These are phyloP conservation scores for Halcyon badia DNA, from an alignment of 2,797 vertebrate genomes.

Conservation along the genomic window DNA sequence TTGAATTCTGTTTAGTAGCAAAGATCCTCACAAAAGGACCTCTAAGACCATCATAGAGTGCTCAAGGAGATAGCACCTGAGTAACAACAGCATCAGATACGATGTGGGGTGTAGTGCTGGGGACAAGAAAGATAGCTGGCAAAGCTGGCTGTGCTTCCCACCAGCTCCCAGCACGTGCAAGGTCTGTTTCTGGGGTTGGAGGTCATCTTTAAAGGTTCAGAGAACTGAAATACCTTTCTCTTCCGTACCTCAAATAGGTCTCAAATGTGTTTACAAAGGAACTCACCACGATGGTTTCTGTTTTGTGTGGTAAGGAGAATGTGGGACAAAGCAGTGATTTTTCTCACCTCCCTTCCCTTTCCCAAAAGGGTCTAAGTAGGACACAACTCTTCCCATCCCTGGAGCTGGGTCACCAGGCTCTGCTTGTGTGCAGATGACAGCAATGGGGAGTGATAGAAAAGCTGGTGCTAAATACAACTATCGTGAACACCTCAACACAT, in stretches of 20 bases:
- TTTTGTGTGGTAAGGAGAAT: not conserved
- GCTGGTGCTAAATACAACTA: not conserved
- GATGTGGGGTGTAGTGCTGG: not conserved
- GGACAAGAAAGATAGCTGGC: rapidly evolving
- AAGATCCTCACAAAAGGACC: not conserved
- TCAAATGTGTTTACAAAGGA: rapidly evolving
- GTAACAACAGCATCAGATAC: not conserved
- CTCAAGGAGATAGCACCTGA: rapidly evolving
- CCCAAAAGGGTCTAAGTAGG: not conserved
- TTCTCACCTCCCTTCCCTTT: not conserved
- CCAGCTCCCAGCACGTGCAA: not conserved
- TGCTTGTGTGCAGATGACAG: not conserved
- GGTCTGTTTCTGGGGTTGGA: not conserved
- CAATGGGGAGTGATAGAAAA: not conserved
- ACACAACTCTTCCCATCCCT: not conserved
- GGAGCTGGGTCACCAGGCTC: not conserved
- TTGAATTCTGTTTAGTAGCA: not conserved
- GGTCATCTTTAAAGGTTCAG: not conserved
- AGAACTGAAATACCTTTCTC: not conserved
- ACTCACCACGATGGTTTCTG: not conserved
- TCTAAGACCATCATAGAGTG: not conserved
- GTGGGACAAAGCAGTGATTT: not conserved
- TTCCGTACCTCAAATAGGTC: not conserved
- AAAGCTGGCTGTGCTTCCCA: not conserved
- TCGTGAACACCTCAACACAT: rapidly evolving